Conservation (phyloP, 1,140 invertebrate species). For the Leptinotarsa undecemlineata region DNA sequence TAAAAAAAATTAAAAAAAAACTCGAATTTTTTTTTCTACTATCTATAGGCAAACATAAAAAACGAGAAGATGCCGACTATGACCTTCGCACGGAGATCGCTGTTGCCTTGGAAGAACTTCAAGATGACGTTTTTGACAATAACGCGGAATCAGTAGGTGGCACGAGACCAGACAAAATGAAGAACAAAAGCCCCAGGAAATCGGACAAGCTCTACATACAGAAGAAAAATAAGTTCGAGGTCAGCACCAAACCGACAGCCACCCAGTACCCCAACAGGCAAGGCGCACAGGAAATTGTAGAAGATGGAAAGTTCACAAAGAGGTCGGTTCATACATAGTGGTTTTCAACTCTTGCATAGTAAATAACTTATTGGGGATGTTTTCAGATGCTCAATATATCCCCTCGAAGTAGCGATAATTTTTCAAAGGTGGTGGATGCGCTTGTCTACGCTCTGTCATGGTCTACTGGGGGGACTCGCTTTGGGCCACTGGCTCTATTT, state of each 20-base stretch:
- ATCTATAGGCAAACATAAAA: constrained; percentile 44
- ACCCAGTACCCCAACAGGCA: constrained; percentile 34
- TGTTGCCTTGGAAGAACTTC: constrained; percentile 52
- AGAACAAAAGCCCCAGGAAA: constrained; percentile 46
- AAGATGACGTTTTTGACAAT: constrained; percentile 55
- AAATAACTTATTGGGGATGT: background rate
- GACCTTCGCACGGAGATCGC: constrained; percentile 51
- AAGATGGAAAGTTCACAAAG: constrained; percentile 37
- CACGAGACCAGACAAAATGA: constrained; percentile 44
- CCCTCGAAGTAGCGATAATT: constrained; percentile 46
- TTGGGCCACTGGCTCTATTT: constrained; percentile 52
- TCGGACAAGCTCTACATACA: constrained; percentile 53
- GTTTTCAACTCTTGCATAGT: background rate
- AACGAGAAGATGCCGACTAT: constrained; percentile 49
- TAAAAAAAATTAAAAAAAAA: no score
- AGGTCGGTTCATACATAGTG: constrained; percentile 25
- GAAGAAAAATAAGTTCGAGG: constrained; percentile 52
- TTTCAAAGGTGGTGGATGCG: constrained; percentile 51
- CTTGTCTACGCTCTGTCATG: constrained; percentile 51
- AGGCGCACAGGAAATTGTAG: constrained; percentile 38
- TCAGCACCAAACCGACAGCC: constrained; percentile 30
- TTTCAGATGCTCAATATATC: constrained; percentile 35
- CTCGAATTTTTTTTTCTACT: no score
- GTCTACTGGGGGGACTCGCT: constrained; percentile 50
- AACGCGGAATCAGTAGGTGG: constrained; percentile 35